Evolutionary conservation across 2,113 vertebrate genomes (phyloP).

Genomic region (Rhombomys opimus): DNA sequence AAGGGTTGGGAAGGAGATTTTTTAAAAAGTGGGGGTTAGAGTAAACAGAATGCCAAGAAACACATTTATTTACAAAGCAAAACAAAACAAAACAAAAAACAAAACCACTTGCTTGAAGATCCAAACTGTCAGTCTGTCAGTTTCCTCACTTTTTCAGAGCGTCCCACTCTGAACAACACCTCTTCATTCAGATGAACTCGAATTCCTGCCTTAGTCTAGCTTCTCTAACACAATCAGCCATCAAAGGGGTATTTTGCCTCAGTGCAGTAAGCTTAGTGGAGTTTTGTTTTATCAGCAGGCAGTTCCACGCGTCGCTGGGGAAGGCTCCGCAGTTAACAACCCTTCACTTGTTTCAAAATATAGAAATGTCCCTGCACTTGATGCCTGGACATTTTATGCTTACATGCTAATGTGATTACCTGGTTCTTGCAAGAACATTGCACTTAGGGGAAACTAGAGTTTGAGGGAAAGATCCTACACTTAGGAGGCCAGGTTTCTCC

Average conservation of each 20-base stretch:
- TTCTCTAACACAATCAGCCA: neutral
- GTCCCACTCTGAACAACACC: neutral
- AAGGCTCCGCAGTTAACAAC: neutral
- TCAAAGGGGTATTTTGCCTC: neutral
- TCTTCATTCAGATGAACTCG: slow-evolving; percentile 1
- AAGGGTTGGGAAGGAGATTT: neutral
- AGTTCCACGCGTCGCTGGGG: neutral
- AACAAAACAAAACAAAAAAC: neutral
- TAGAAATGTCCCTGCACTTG: neutral
- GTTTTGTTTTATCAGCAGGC: neutral
- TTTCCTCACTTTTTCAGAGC: neutral
- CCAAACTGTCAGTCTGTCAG: neutral
- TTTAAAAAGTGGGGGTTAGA: neutral
- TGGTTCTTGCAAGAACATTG: neutral
- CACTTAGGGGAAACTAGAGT: neutral
- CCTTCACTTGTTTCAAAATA: neutral
- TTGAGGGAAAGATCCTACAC: neutral
- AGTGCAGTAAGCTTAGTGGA: neutral
- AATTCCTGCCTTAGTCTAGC: neutral
- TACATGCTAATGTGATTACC: neutral
- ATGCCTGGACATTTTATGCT: neutral
- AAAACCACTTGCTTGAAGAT: neutral
- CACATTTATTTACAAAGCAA: neutral
- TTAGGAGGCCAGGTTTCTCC: neutral
- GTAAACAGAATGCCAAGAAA: neutral